A percentile compares a stretch with the other conserved stretches of the same genome.
Evolutionary conservation across 2,113 vertebrate genomes (phyloP).

Genomic region (Ammospiza nelsoni): DNA sequence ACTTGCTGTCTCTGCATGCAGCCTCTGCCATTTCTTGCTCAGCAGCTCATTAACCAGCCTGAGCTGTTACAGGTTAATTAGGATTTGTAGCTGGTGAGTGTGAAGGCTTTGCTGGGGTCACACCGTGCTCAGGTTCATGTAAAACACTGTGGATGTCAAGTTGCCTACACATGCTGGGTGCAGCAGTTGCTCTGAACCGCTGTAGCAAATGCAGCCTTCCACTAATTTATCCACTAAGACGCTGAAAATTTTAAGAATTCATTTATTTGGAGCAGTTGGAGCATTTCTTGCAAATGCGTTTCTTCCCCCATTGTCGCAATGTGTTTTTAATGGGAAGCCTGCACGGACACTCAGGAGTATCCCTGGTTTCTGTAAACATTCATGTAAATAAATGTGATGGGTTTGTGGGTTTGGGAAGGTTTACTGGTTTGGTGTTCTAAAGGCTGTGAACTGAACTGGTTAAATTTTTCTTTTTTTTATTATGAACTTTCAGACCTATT

Average conservation of each 20-base stretch:
- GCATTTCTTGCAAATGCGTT: background rate
- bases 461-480: background rate
- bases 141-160: fast-evolving
- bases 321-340: background rate
- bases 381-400: background rate
- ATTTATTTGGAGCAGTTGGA: background rate
- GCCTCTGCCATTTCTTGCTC: background rate
- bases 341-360: background rate
- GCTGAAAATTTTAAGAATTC: background rate
- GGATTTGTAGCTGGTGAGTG: background rate
- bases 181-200: fast-evolving
- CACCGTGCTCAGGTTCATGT: fast-evolving
- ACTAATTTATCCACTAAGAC: background rate
- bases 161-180: fast-evolving
- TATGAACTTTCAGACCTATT: background rate
- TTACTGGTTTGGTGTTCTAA: background rate
- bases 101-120: background rate
- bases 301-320: background rate
- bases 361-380: background rate
- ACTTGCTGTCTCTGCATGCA: fast-evolving
- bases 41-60: background rate
- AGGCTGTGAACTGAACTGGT: background rate
- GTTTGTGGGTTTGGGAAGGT: background rate
- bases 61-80: background rate
- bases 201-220: background rate